These are phyloP conservation scores for Cheilinus undulatus DNA, from an alignment of 2,113 vertebrate species.

Conservation along the genomic window DNA sequence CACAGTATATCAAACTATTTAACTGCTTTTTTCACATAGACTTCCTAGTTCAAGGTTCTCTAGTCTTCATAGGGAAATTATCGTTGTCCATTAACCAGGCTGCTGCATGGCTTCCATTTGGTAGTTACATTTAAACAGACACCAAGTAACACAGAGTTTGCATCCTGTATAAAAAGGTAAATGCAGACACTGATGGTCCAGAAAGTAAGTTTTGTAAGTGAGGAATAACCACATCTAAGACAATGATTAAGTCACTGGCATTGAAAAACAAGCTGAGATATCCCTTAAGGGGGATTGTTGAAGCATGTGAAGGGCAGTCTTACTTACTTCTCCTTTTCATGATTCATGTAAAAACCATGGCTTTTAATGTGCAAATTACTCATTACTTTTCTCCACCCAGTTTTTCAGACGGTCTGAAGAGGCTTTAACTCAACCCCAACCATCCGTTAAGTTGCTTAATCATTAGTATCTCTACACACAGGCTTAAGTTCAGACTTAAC, in stretches of 20 bases:
- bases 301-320: background rate
- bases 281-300: background rate
- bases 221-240: background rate
- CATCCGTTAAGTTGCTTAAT: constrained; percentile 14
- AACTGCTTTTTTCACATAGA: background rate
- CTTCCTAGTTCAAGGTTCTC: background rate
- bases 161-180: background rate
- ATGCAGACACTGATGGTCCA: background rate
- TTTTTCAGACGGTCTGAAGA: constrained; percentile 18
- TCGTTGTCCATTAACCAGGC: too few species aligned
- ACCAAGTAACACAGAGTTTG: background rate
- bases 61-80: too few species aligned
- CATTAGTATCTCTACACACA: constrained; percentile 16
- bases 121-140: background rate
- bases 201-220: background rate
- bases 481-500: background rate
- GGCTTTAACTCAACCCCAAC: background rate
- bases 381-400: background rate
- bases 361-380: background rate
- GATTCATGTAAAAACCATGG: background rate
- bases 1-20: background rate
- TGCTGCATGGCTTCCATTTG: background rate
- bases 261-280: constrained; percentile 15
- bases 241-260: constrained; percentile 8
- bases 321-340: constrained; percentile 3